Base-by-base conservation (phyloP, 2,797 vertebrate genomes). In the Pipistrellus pipistrellus region DNA sequence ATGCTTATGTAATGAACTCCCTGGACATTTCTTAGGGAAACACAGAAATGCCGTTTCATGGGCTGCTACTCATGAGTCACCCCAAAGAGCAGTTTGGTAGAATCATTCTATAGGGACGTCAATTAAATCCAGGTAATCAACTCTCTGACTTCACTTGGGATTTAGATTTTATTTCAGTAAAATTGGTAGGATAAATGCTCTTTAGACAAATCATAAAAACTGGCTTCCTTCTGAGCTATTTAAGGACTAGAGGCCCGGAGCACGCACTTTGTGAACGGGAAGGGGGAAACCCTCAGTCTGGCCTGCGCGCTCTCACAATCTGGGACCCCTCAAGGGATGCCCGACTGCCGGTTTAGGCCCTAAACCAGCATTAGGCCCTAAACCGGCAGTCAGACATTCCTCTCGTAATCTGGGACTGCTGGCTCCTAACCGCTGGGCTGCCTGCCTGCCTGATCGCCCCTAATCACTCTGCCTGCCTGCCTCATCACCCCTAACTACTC, bases 181-280 rank as follows among this genome's bases (percentile, higher is more conserved):
- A 92, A 66, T 68, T 3, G 13, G 55, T 18, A 64, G n/a, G 21
- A 23, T 72, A 93, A 81, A 62, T 46, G 62, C 17, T 64, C 88
- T 93, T 94, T 62, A 91, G 20, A 55, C 8, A 77, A 93, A 81
- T 18, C 48, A 81, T 35, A 84, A 76, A 69, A 78, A 75, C 5
- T 76, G 59, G 13, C 55, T 96, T 90, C n/a, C 64, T 93, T 88
- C 30, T 69, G 48, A 86, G 87, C 4, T 69, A 82, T 96, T 30
- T 69, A 88, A 88, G n/a, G 41, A 80, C 25, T 59, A 27, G 11
- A 59, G 57, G 57, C 57, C 25, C 2, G 11, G 57, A 13, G 57
- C 11, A 59, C 1, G 12, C 55, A 11, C 57, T 57, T 25, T 4
- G 0, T 57, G 55, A 23, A 57, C 4, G 10, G 55, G 55, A 11